Evolutionary conservation across 2,113 vertebrate genomes (phyloP).

Genomic region (Alexandromys fortis): DNA sequence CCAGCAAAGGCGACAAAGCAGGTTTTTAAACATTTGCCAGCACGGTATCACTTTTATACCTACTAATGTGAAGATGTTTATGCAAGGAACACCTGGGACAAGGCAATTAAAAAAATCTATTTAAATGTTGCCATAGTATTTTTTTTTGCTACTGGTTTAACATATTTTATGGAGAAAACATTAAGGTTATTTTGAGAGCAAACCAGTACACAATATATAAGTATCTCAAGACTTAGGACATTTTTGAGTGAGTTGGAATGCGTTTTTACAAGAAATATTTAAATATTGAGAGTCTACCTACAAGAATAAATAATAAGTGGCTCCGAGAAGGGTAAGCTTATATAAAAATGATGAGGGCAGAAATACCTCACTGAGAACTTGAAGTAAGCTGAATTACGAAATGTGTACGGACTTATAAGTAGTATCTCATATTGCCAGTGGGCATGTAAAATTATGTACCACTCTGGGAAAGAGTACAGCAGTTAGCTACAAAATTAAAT

Average conservation of each 20-base stretch:
- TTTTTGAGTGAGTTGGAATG: background rate
- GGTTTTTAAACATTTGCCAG: slow-evolving; percentile 21
- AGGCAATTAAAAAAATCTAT: slow-evolving; percentile 23
- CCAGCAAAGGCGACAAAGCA: background rate
- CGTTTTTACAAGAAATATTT: slow-evolving; percentile 28
- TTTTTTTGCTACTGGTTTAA: slow-evolving; percentile 44
- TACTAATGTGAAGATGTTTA: background rate
- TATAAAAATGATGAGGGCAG: background rate
- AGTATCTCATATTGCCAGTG: background rate
- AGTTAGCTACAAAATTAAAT: slow-evolving; percentile 15
- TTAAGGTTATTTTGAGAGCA: background rate
- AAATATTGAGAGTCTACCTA: background rate
- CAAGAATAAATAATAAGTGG: background rate
- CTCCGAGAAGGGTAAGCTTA: background rate
- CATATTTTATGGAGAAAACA: slow-evolving; percentile 27
- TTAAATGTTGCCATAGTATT: slow-evolving; percentile 3
- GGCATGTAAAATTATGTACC: background rate
- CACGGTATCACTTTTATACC: background rate
- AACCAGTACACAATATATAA: background rate
- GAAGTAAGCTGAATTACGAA: background rate
- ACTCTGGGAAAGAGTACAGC: background rate
- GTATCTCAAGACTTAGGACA: background rate
- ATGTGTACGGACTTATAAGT: background rate
- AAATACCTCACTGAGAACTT: background rate
- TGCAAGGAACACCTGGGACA: background rate